Evolutionary conservation across 37 sponge, comb jelly and placozoan species (phyloP), one percentile per base, ranked within the genome.

Genomic region (Bolinopsis microptera): DNA sequence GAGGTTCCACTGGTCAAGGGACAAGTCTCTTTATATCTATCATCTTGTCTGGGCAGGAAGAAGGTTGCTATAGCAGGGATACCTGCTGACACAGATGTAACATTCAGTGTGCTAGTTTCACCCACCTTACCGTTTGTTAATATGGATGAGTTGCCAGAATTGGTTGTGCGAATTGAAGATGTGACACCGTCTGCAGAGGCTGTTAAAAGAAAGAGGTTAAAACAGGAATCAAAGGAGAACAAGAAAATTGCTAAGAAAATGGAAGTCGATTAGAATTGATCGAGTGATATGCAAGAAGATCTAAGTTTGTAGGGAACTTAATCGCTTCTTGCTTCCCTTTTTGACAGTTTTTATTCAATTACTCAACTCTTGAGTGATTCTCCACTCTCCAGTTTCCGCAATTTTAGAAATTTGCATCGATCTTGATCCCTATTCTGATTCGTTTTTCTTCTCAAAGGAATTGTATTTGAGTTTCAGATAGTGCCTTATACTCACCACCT

Each of bases 11-110:
- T 86, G 27, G 90, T 86, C 3, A 39, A 41, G 26, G 90, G 90
- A 16, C 32, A 39, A 28, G 61, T 86, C 1, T 86, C 90, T 41
- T 8, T 34, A 22, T 33, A 34, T 86, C 35, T 86, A 0, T 41
- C 61, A 5, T 38, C 27, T 0, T 39, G 90, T 86, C 35, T 86
- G 27, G 90, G 90, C 3, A 86, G 90, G 61, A 86, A 86, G 22
- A 13, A 34, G 30, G 41, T 86, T 39, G 90, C 31, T 13, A 86
- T 86, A 28, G 90, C 30, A 13, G 90, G 36, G 13, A 48, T 86
- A 21, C 80, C 80, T 8, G 80, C 35, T 5, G 33, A 1, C 3
- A 35, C 33, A 32, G 18, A 28, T 18, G 0, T 77, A 22, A 77
- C 34, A 5, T 77, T 77, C 80, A 32, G 32, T 2, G 27, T 22